Conservation (phyloP, 1,140 invertebrate genomes). For the Nasonia giraulti region DNA sequence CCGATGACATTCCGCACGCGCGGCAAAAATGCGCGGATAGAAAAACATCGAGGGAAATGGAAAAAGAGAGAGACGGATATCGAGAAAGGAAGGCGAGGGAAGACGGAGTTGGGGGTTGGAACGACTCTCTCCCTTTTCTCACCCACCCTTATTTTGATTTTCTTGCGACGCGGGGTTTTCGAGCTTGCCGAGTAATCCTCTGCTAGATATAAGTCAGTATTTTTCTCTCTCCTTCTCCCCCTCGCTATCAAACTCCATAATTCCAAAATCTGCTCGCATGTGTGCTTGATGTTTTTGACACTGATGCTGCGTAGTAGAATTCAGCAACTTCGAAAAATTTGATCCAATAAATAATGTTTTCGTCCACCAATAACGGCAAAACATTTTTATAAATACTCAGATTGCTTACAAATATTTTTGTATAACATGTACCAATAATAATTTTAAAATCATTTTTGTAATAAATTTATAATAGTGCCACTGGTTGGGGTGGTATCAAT, state of each 20-base stretch:
- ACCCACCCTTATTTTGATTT: conserved; percentile 47
- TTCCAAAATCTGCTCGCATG: background rate
- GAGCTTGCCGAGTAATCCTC: conserved; percentile 29
- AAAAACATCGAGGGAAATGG: background rate
- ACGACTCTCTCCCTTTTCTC: background rate
- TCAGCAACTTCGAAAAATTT: too few relatives aligned
- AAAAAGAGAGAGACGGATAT: background rate
- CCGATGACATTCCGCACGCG: conserved; percentile 20
- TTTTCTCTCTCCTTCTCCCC: background rate
- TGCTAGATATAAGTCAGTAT: background rate
- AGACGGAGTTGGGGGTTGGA: background rate
- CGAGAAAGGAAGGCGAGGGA: background rate
- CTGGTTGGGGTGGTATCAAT: background rate
- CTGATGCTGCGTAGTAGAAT: too few relatives aligned
- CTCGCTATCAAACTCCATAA: background rate
- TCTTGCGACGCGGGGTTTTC: conserved; percentile 11
- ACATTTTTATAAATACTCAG: too few relatives aligned
- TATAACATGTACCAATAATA: background rate
- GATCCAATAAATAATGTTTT: too few relatives aligned
- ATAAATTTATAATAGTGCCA: background rate
- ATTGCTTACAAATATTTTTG: too few relatives aligned
- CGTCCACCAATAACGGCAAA: too few relatives aligned
- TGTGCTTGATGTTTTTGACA: too few relatives aligned
- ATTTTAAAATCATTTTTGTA: too few relatives aligned
- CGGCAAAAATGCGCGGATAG: background rate